A percentile compares a stretch with the other conserved stretches of the same genome.
phyloP scores from a whole-genome alignment of 35 echinoderm and acorn worm species.

The Apostichopus californicus region DNA sequence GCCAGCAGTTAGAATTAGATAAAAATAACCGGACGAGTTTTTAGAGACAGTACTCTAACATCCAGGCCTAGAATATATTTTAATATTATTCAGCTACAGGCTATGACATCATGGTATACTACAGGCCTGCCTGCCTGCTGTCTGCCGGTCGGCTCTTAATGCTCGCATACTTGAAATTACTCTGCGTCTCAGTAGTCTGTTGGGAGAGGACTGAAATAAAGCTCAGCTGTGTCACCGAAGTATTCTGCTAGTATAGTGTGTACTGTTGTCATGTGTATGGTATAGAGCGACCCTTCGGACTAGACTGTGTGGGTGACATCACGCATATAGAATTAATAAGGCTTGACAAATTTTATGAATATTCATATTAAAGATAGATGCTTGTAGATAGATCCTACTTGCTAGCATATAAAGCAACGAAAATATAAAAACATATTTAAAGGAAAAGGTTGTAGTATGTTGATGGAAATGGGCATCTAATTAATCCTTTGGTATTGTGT shows the following conservation, averaged over 20 bases:
- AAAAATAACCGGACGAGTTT: neutral
- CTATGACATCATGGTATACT: constrained; percentile 25
- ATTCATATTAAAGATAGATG: neutral
- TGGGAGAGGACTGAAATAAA: neutral
- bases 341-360: neutral
- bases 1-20: constrained; percentile 22
- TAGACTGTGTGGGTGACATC: neutral
- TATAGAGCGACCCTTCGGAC: too few species aligned
- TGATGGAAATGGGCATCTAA: too few species aligned
- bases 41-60: neutral
- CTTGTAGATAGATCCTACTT: too few species aligned
- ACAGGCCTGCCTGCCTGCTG: neutral
- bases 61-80: neutral
- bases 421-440: too few species aligned
- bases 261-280: too few species aligned
- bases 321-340: neutral
- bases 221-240: neutral
- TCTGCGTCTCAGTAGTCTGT: neutral
- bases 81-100: neutral
- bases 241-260: neutral
- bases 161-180: constrained; percentile 44
- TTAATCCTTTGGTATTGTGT: too few species aligned
- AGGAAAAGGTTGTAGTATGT: too few species aligned
- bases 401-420: too few species aligned
- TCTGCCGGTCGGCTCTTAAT: neutral